Evolutionary conservation across 2,888 invertebrate genomes (phyloP).

Genomic region (Ochlodes sylvanus): DNA sequence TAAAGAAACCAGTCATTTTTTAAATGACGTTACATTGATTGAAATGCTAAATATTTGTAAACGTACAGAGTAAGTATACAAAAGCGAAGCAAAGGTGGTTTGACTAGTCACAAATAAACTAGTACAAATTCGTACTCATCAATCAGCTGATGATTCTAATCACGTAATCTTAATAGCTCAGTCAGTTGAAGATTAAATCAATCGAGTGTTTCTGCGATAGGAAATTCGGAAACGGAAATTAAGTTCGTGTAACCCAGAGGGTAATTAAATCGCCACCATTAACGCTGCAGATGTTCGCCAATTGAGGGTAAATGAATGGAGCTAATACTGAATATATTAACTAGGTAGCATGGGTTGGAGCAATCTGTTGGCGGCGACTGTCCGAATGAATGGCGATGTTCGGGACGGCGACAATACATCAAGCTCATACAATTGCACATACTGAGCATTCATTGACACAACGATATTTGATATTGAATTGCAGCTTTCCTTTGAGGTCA

Average conservation of each 20-base stretch:
- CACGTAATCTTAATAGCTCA: slow-evolving; percentile 24
- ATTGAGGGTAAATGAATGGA: slow-evolving; percentile 52
- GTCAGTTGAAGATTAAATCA: slow-evolving; percentile 41
- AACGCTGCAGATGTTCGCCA: slow-evolving; percentile 48
- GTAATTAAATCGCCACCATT: slow-evolving; percentile 59
- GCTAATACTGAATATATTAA: slow-evolving; percentile 53
- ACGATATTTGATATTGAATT: background rate
- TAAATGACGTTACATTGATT: too few species aligned
- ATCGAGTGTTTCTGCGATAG: slow-evolving; percentile 46
- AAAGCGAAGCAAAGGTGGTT: too few species aligned
- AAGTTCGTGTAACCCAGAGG: slow-evolving; percentile 54
- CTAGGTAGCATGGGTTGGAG: slow-evolving; percentile 33
- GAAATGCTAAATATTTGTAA: too few species aligned
- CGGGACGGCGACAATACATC: slow-evolving; percentile 17
- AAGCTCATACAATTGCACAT: slow-evolving; percentile 24
- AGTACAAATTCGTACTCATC: background rate
- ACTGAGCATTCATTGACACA: slow-evolving; percentile 1
- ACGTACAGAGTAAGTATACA: too few species aligned
- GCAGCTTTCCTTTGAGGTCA: background rate
- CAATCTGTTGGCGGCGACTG: slow-evolving; percentile 45
- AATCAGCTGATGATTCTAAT: slow-evolving; percentile 8
- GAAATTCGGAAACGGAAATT: slow-evolving; percentile 51
- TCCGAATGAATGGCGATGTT: slow-evolving; percentile 43
- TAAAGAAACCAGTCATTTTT: too few species aligned
- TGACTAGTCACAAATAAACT: background rate